Evolutionary conservation across 1,140 invertebrate species (phyloP), one percentile per base, ranked within the genome.

Genomic region (Oryctes rhinoceros): DNA sequence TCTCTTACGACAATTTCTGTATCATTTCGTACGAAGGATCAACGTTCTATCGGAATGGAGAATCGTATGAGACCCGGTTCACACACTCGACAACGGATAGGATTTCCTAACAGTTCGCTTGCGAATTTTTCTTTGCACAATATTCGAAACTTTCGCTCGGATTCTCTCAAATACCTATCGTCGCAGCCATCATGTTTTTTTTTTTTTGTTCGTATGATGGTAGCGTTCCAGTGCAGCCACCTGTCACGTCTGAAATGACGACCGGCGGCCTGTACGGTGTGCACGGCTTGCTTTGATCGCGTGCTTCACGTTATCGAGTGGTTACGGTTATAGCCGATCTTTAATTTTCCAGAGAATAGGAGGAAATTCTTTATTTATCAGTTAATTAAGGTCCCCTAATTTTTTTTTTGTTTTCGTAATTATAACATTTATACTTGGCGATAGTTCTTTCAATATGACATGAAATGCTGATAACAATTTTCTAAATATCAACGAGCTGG

Each of bases 191-290:
- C 83, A 39, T 39, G 39, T n/a, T n/a, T n/a, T n/a, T 30, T 44
- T 44, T 44, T 44, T 44, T 44, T 44, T 10, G 39, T 87, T 86
- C 83, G 49, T 53, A 18, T 15, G 13, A 30, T 35, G 75, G 83
- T 84, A 83, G 85, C 86, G 85, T 86, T 83, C 83, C 86, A 85
- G 83, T 84, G 82, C 82, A 85, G 83, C 85, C 85, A 87, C 86
- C 86, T 87, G 86, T 85, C 86, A 84, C 82, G 84, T 81, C 48
- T 81, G 81, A 84, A 82, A 82, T 81, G 78, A 82, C 81, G 80
- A 78, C 81, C 81, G 81, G 81, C 80, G 80, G 81, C 82, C 76
- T 80, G 76, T 30, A n/a, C 49, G 49, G 39, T 44, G 39, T 44
- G 39, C 39, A 53, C 49, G 49, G n/a, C 49, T 18, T 24, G 65